Evolutionary conservation across 2,113 vertebrate genomes (phyloP).

Genomic region (Albula goreensis): DNA sequence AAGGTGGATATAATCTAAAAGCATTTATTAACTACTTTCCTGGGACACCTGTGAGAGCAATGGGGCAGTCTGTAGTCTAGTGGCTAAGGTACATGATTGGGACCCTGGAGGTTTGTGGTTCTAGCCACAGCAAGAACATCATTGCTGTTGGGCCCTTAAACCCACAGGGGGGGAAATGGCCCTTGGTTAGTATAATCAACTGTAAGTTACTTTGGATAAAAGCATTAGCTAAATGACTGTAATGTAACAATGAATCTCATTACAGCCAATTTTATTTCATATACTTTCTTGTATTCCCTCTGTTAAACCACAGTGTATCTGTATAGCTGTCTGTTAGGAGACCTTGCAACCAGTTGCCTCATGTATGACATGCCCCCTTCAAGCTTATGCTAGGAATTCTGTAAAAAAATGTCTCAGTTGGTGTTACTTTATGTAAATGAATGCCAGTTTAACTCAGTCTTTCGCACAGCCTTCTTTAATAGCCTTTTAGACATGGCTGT

Average conservation of each 20-base stretch:
- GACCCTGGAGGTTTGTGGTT: no score
- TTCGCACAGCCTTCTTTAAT: background rate
- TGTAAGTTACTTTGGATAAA: no score
- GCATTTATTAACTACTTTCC: conserved; percentile 53
- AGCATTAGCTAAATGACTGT: no score
- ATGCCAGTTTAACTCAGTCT: no score
- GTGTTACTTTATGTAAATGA: no score
- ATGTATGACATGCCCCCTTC: background rate
- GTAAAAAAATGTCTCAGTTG: no score
- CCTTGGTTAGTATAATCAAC: no score
- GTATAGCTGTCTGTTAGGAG: background rate
- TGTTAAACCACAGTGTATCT: background rate
- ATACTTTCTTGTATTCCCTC: conserved; percentile 33
- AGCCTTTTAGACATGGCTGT: background rate
- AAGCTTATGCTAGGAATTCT: background rate
- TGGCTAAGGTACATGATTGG: no score
- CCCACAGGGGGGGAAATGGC: no score
- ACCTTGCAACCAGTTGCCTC: background rate
- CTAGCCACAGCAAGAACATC: no score
- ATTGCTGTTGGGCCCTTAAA: no score
- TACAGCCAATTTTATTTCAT: conserved; percentile 49
- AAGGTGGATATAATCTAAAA: conserved; percentile 43
- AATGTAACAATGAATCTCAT: conserved; percentile 47
- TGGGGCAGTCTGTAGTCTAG: no score
- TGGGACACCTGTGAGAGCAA: conserved; percentile 47